Evolutionary conservation across 1,140 invertebrate genomes (phyloP), one percentile per base, ranked within the genome.

Genomic region (Cyclina sinensis): DNA sequence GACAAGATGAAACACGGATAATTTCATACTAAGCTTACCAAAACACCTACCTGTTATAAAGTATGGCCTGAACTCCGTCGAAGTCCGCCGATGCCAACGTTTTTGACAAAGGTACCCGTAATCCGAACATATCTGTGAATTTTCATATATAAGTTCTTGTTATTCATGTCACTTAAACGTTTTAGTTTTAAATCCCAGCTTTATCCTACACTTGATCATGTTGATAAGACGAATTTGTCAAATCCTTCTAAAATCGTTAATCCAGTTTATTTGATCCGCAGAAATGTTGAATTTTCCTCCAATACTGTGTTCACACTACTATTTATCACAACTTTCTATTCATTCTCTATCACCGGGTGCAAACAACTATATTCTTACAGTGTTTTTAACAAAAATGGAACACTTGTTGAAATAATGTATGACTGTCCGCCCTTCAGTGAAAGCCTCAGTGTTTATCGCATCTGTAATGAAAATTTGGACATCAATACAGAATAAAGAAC

Each of bases 41-140:
- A 43, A 43, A 7, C 43, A 43, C 43, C 27, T 62, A 87, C 85
- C 85, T 87, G 57, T 80, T 79, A 62, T 80, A 78, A 35, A 87
- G 85, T 32, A 87, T 87, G 14, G 76, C 76, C 27, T 87, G 48
- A 16, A 87, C 43, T 35, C 85, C 85, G 27, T 87, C 85, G 39
- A 87, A 87, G 51, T 87, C 85, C 0, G 85, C 76, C 32, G 85
- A 80, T 39, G 73, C 30, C 30, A 87, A 65, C n/a, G 70, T 68
- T 59, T 70, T 57, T 11, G 74, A 39, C 5, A 87, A 32, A 27
- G 85, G 85, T 70, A 48, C 46, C 30, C 32, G 74, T 87, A 87
- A 87, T 87, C 85, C 85, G 35, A 87, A 87, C 85, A 87, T 87
- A 35, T 79, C 85, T 80, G 59, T 32, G 32, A 18, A 62, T 12